Base-by-base conservation (phyloP, 2,113 vertebrate species). In the Sitta europaea region DNA sequence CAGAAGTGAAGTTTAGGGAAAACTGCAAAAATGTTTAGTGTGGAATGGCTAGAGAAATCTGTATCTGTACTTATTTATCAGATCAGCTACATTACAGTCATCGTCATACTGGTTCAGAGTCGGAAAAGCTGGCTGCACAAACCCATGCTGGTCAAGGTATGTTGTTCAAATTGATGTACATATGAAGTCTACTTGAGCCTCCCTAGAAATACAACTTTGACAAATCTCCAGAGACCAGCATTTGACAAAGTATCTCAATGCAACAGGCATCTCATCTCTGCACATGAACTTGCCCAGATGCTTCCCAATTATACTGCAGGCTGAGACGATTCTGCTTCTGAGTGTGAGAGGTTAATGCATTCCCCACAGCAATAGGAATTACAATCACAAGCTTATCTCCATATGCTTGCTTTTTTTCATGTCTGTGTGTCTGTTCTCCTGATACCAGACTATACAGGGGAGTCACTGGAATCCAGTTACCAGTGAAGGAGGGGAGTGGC, bases 161-260 rank as follows among this genome's bases (percentile, higher is more conserved):
- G 5, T 12, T 72, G 54, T 36, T 58, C 65, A 70, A 79, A 78
- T 5, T 43, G 13, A 73, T 2, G 4, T 14, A 47, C 0, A 0
- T 23, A 53, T 20, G 6, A 42, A 71, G 20, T 58, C 36, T 21
- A 61, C 27, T 12, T 40, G 1, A 86, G 35, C 5, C 31, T 31
- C 33, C 11, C 14, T 27, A 59, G 19, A 71, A 82, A 59, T 20
- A 33, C 21, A 59, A n/a, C 25, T 36, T 28, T 23, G 15, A 63
- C 12, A 2, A 36, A 70, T 36, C 35, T 76, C 43, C 28, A 11
- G 5, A 61, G 20, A 61, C 25, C 18, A 76, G 11, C 6, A 61
- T 12, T 27, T 33, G 8, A 72, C 9, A 68, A 85, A 77, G 40
- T 12, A 57, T 15, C 4, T 0, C 24, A 63, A 59, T 11, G 7